phyloP scores from a whole-genome alignment of 2,113 vertebrate species.

The Jacana jacana region DNA sequence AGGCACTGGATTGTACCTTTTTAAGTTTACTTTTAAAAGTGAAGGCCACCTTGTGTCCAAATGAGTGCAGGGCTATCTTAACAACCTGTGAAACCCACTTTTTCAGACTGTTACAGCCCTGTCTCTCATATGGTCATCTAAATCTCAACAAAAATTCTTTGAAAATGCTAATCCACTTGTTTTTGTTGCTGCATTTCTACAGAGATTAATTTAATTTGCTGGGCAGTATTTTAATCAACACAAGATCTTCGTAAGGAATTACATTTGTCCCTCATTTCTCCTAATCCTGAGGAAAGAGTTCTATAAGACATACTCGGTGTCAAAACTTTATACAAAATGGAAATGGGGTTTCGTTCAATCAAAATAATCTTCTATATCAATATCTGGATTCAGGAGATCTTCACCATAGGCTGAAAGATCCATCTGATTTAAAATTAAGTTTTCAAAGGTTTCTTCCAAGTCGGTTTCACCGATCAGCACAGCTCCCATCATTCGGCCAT shows the following conservation, averaged over 20 bases:
- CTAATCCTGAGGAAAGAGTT: neutral
- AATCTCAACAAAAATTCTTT: neutral
- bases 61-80: neutral
- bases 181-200: neutral
- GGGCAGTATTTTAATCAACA: neutral
- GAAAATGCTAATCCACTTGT: neutral
- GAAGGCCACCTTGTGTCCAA: neutral
- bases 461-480: slow-evolving; percentile 93
- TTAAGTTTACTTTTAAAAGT: neutral
- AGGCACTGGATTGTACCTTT: neutral
- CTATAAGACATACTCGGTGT: neutral
- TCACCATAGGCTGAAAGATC: slow-evolving; percentile 91
- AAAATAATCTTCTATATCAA: slow-evolving; percentile 98
- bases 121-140: neutral
- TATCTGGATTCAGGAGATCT: slow-evolving; percentile 88
- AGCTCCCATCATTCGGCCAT: slow-evolving; percentile 90
- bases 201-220: neutral
- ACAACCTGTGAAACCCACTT: neutral
- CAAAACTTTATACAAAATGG: neutral
- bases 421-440: slow-evolving; percentile 96
- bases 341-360: slow-evolving; percentile 74
- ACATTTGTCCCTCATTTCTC: neutral
- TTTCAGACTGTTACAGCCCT: neutral
- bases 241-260: neutral
- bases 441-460: slow-evolving; percentile 97